Base-by-base conservation (phyloP, 2,113 vertebrate species). In the Trogon surrucura region DNA sequence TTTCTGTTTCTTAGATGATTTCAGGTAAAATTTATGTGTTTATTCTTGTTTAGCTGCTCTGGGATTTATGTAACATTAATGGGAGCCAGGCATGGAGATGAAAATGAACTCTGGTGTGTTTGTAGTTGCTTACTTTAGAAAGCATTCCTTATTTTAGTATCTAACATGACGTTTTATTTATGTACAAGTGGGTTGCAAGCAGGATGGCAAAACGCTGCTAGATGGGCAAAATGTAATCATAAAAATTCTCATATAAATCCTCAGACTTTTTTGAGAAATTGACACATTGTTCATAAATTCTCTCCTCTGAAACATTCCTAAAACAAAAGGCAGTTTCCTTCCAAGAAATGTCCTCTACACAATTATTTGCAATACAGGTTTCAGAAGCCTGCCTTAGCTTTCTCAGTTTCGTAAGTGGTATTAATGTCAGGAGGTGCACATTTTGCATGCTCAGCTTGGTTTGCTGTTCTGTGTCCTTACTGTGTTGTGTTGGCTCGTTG, bases 21-120 rank as follows among this genome's bases (percentile, higher is more conserved):
- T 74, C 38, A 74, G 67, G 87, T 95, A 83, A 93, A 89, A 88
- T 48, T 13, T 82, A 66, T 48, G 50, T 87, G n/a, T 91, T 91
- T 94, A 62, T 95, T 91, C 36, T 93, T 74, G 73, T 11, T 26
- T 78, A 34, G 66, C 83, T 83, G 34, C n/a, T 75, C 45, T 84
- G 45, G 80, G 57, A 94, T 89, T 95, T 93, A 72, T 67, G 61
- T 81, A 54, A 44, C 38, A 32, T 77, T 97, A 91, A 61, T 94
- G 44, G 65, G 38, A 93, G 45, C 57, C 56, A 57, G 80, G 69
- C 57, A 47, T 36, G 29, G 88, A 91, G 67, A 78, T 36, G 48
- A 71, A 93, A 91, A 83, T 91, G 34, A 96, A 65, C 64, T 93
- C 79, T 45, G 23, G 22, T 92, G n/a, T 79, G 45, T 86, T 94